Base-by-base conservation (phyloP, 2,888 invertebrate species). In the Dyspetes luteomarginatus region DNA sequence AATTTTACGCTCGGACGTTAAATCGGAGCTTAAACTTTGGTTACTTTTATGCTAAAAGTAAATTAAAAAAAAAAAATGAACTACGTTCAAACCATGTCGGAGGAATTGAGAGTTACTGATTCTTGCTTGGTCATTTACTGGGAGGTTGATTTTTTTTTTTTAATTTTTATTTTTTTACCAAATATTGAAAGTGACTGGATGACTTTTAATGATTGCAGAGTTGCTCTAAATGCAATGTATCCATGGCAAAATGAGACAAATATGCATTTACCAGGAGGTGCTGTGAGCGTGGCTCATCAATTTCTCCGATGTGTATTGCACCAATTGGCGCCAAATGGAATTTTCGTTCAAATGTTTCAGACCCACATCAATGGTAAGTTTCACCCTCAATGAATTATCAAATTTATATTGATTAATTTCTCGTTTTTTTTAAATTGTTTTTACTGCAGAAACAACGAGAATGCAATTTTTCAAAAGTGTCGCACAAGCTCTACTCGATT, bases 281-380 rank as follows among this genome's bases (percentile, higher is more conserved):
- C 97, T 2, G 96, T 97, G 83, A 98, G 98, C 90, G 98, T 99
- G 28, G 99, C 99, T 22, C 96, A 98, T 91, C 99, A 99, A 93
- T 98, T 99, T 93, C 93, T 99, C 79, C 95, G 99, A 85, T 99
- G 99, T 91, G 97, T 98, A 81, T 94, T 99, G 71, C 99, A 99
- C 91, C 98, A 99, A 92, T 93, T 99, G 71, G 98, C 99, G 0
- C 98, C 98, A 0, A 98, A 99, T 92, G 98, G 98, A 83, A 97
- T 99, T 81, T 99, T 99, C 92, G 94, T 97, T 83, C 99, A 99
- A 93, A 95, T 99, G 90, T 98, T 99, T 92, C 96, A 98, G 92
- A 97, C 97, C 12, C 95, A 97, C 89, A 95, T 97, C 78, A 96
- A 96, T 84, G 97, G 97, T 97, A 92, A n/a, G n/a, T n/a, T n/a